phyloP scores from a whole-genome alignment of 2,113 vertebrate genomes.

The Oncorhynchus kisutch region DNA sequence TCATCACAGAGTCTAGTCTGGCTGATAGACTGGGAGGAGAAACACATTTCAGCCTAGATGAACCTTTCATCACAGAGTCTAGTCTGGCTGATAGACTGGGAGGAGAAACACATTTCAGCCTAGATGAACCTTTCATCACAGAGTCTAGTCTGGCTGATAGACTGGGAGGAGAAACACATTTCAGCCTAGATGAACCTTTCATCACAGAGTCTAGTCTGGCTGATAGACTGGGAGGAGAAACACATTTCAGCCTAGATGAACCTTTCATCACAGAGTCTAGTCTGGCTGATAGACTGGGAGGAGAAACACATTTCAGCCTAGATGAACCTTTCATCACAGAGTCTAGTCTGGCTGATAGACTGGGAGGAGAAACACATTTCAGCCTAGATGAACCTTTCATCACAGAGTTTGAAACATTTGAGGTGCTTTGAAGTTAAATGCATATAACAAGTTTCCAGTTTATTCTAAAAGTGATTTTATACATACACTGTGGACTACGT shows the following conservation, averaged over 20 bases:
- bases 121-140: neutral
- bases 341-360: constrained; percentile 31
- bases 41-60: constrained; percentile 11
- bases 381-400: neutral
- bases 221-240: constrained; percentile 27
- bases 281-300: constrained; percentile 30
- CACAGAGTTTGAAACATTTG: constrained; percentile 5
- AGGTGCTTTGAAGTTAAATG: neutral
- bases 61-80: neutral
- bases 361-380: constrained; percentile 10
- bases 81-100: constrained; percentile 30
- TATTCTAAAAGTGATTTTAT: no score
- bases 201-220: neutral
- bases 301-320: constrained; percentile 1
- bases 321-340: neutral
- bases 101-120: constrained; percentile 7
- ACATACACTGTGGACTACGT: no score
- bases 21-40: constrained; percentile 25
- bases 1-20: neutral
- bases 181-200: constrained; percentile 1
- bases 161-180: constrained; percentile 16
- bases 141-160: constrained; percentile 22
- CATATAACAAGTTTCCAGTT: neutral
- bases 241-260: constrained; percentile 3
- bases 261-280: neutral